Conservation (phyloP, 2,797 vertebrate species). For the Melanotaenia trifasciata region DNA sequence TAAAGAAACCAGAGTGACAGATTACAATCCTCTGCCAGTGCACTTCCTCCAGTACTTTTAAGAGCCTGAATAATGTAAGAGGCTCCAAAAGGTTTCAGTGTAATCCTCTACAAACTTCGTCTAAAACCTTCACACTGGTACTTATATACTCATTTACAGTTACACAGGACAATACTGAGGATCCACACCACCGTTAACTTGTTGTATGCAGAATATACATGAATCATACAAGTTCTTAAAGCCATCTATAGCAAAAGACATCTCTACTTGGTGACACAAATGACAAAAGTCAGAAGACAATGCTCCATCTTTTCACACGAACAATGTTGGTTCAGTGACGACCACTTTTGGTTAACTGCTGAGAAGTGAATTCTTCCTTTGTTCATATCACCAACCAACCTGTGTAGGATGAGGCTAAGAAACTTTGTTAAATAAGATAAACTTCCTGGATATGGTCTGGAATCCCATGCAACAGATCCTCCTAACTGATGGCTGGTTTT, state of each 20-base stretch:
- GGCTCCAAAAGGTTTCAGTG: too few species aligned
- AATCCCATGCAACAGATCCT: constrained; percentile 28
- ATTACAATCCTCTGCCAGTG: background rate
- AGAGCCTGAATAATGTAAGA: background rate
- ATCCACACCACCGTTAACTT: background rate
- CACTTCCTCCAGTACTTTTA: background rate
- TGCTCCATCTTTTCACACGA: too few species aligned
- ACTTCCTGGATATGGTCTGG: background rate
- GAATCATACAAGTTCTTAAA: too few species aligned
- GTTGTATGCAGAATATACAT: too few species aligned
- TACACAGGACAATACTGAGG: background rate
- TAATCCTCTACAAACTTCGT: too few species aligned
- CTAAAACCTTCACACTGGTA: background rate
- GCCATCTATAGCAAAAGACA: too few species aligned
- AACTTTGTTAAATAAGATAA: fast-evolving
- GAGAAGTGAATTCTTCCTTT: fast-evolving
- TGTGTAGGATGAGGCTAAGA: fast-evolving
- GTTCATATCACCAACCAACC: background rate
- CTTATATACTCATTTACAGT: too few species aligned
- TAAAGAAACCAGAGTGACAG: background rate
- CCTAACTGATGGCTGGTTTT: constrained; percentile 1
- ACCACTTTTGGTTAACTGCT: background rate
- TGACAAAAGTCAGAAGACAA: too few species aligned
- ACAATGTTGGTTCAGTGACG: too few species aligned
- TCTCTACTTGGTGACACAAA: too few species aligned